A percentile compares a stretch with the other conserved stretches of the same genome.
These are phyloP conservation scores for Hippocampus guttulatus DNA, from an alignment of 2,113 vertebrate genomes.

Conservation along the genomic window DNA sequence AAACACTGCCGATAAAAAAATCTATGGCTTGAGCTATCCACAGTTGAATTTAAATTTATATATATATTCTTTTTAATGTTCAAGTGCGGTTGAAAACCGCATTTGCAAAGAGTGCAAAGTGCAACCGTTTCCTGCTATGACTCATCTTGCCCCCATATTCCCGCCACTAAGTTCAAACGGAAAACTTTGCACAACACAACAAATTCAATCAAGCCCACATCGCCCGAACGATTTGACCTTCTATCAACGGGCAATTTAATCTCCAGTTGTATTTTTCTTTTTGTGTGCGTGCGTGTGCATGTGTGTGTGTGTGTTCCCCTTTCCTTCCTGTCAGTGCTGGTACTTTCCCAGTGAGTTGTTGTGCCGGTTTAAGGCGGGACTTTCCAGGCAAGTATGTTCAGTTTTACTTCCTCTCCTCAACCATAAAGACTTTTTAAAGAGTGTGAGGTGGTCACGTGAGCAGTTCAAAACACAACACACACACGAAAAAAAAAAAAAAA, in stretches of 20 bases:
- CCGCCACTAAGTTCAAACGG: neutral
- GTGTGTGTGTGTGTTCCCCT: neutral
- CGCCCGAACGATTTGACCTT: neutral
- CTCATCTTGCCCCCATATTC: neutral
- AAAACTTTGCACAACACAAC: neutral
- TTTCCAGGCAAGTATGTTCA: conserved; percentile 47
- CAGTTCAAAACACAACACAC: neutral
- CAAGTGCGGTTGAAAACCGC: neutral
- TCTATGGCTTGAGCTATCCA: no score
- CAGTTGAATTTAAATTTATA: no score
- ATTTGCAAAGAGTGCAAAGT: neutral
- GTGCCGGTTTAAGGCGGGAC: conserved; percentile 41
- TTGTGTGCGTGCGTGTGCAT: neutral
- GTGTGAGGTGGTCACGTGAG: neutral
- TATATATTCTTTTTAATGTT: no score
- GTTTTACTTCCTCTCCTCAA: conserved; percentile 59
- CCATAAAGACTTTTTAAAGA: neutral
- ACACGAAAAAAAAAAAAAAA: neutral
- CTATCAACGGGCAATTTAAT: neutral
- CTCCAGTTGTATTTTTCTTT: neutral
- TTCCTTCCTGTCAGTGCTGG: conserved; percentile 13
- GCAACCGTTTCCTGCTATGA: neutral
- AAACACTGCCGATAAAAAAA: neutral
- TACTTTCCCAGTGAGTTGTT: conserved; percentile 54
- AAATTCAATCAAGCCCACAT: neutral